These are phyloP conservation scores for Lasioglossum zephyrum DNA, from an alignment of 2,888 invertebrate species.

Conservation along the genomic window DNA sequence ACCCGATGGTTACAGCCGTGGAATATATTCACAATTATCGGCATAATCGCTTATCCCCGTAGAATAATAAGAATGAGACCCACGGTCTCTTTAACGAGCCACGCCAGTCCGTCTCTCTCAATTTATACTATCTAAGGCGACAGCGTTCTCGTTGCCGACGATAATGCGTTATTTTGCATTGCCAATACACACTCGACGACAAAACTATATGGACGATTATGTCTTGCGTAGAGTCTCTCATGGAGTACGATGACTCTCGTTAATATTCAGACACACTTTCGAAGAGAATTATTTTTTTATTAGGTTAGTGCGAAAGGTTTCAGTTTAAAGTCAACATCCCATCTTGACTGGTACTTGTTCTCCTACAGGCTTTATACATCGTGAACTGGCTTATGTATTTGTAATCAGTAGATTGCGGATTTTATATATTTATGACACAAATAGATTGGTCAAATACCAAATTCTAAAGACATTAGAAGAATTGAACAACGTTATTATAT, in stretches of 20 bases:
- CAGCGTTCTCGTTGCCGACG: background rate
- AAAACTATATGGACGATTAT: background rate
- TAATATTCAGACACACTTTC: too few species aligned
- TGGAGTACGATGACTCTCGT: too few species aligned
- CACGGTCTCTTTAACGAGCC: background rate
- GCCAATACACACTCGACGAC: background rate
- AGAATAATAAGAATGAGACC: background rate
- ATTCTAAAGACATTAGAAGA: background rate
- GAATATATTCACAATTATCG: background rate
- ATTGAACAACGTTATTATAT: too few species aligned
- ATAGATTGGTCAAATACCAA: background rate
- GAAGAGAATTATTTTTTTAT: too few species aligned
- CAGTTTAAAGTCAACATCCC: background rate
- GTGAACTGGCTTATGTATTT: background rate
- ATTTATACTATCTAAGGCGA: slow-evolving; percentile 1
- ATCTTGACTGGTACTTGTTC: background rate
- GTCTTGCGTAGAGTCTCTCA: background rate
- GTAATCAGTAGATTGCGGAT: background rate
- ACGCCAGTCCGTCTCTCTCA: background rate
- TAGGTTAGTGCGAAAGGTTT: background rate
- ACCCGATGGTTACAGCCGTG: background rate
- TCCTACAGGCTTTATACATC: background rate
- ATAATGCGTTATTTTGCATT: slow-evolving; percentile 3
- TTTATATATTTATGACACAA: background rate
- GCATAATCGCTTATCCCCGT: background rate